phyloP scores from a whole-genome alignment of 2,113 vertebrate genomes.

The Mastomys coucha region DNA sequence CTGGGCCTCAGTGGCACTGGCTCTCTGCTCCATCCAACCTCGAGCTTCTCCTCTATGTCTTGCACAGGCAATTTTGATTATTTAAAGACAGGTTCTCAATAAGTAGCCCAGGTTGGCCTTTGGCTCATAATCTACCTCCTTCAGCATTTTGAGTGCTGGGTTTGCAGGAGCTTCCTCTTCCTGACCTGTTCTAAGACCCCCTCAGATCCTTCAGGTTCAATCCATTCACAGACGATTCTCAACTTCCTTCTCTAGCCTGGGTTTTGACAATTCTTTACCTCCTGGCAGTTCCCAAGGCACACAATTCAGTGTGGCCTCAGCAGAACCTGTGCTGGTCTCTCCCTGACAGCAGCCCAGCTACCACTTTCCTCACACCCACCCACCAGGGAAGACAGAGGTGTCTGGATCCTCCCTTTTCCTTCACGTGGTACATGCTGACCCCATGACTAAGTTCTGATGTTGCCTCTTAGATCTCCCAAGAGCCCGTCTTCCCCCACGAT shows the following conservation, averaged over 20 bases:
- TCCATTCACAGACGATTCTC: fast-evolving
- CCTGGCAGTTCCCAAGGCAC: not conserved
- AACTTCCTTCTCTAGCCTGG: not conserved
- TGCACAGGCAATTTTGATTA: not conserved
- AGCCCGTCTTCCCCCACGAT: not conserved
- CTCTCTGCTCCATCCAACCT: not conserved
- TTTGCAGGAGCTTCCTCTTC: not conserved
- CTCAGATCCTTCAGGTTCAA: not conserved
- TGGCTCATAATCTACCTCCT: not conserved
- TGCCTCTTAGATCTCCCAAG: not conserved
- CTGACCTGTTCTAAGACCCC: not conserved
- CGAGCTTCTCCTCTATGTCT: not conserved
- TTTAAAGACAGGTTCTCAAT: not conserved
- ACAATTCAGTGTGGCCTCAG: not conserved
- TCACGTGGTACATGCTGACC: not conserved
- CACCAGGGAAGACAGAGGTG: not conserved
- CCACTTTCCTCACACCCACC: not conserved
- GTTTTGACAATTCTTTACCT: not conserved
- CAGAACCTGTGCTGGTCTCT: not conserved
- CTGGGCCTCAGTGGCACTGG: too few relatives aligned
- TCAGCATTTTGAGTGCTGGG: not conserved
- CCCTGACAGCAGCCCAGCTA: not conserved
- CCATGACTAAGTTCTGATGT: not conserved
- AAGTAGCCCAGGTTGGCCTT: not conserved
- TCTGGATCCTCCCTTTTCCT: not conserved